These are phyloP conservation scores for Sabellastarte sp. DNA, from an alignment of 2,888 invertebrate species.

Conservation along the genomic window DNA sequence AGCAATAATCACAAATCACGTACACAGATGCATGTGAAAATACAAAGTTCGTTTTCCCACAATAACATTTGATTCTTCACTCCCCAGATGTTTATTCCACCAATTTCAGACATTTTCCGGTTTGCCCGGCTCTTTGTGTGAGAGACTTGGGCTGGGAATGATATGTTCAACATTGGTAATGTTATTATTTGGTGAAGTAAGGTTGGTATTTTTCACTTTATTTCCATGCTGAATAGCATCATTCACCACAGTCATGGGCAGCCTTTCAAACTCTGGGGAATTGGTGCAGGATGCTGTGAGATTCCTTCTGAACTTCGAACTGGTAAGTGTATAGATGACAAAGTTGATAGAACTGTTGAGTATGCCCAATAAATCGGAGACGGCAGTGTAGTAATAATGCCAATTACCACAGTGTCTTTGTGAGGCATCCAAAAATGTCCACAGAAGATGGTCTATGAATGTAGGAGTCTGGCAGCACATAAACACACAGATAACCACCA, in stretches of 20 bases:
- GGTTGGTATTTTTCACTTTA: neutral
- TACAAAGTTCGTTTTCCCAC: too few species aligned
- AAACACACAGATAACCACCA: constrained; percentile 34
- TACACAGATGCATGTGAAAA: too few species aligned
- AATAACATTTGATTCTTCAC: too few species aligned
- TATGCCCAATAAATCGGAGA: constrained; percentile 30
- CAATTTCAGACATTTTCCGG: too few species aligned
- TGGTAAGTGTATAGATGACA: constrained; percentile 32
- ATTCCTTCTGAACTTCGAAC: constrained; percentile 26
- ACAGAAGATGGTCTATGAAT: constrained; percentile 33
- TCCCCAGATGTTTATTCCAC: too few species aligned
- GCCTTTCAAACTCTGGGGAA: neutral
- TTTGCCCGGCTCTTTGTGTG: too few species aligned
- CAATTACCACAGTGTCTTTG: constrained; percentile 25
- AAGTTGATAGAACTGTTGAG: constrained; percentile 34
- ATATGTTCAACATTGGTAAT: too few species aligned
- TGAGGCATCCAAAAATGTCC: constrained; percentile 29
- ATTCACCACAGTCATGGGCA: neutral
- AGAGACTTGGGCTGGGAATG: too few species aligned
- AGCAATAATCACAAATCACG: too few species aligned
- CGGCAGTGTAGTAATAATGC: constrained; percentile 37
- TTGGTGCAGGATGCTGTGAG: constrained; percentile 11
- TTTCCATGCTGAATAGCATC: neutral
- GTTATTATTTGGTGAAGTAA: too few species aligned
- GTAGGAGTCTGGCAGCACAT: constrained; percentile 35